phyloP scores from a whole-genome alignment of 1,140 invertebrate genomes.

The Zaprionus nigranus region DNA sequence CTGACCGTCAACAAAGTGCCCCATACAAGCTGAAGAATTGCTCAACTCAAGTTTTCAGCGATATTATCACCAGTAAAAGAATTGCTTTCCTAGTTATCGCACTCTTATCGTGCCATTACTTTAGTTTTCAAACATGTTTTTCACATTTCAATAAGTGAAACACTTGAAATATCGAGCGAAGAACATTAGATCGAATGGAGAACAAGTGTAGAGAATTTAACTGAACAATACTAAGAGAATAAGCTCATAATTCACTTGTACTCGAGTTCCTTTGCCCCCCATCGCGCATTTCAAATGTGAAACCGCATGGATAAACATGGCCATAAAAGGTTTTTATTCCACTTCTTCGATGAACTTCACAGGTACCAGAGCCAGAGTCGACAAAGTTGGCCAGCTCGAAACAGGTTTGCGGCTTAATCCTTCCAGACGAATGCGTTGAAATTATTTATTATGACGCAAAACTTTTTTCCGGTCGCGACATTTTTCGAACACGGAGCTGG shows the following conservation, averaged over 20 bases:
- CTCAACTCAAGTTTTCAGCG: not conserved
- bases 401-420: conserved; percentile 62
- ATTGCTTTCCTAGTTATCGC: not conserved
- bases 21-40: not conserved
- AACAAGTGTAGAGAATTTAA: not conserved
- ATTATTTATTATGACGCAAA: conserved; percentile 82
- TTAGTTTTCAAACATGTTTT: not conserved
- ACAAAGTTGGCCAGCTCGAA: conserved; percentile 20
- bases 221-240: not conserved
- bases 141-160: not conserved
- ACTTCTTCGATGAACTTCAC: conserved; percentile 6
- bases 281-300: not conserved
- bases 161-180: not conserved
- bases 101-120: not conserved
- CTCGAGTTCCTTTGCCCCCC: not conserved
- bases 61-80: not conserved
- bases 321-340: not conserved
- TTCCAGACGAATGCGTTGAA: conserved; percentile 79
- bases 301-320: conserved; percentile 3
- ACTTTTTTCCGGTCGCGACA: conserved; percentile 67
- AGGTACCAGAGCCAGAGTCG: not conserved
- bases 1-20: not conserved
- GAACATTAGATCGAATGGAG: not conserved
- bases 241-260: not conserved
- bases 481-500: conserved; percentile 42